phyloP scores from a whole-genome alignment of 2,888 invertebrate species.

The Oxytorus armatus region DNA sequence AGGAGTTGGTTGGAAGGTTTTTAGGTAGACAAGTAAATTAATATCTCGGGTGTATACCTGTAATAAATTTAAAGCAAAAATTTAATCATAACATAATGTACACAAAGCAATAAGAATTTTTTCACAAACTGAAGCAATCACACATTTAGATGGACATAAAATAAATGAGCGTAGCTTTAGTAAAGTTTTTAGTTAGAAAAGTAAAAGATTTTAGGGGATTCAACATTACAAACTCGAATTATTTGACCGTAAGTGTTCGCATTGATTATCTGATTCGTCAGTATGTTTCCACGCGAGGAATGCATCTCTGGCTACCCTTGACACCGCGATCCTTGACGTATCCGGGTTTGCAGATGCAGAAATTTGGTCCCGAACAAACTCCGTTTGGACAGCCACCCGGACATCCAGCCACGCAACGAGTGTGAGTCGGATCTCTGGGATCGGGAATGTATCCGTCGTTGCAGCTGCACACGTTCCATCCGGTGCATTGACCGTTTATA shows the following conservation, averaged over 20 bases:
- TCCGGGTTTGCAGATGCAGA: slow-evolving; percentile 90
- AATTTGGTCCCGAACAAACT: slow-evolving; percentile 89
- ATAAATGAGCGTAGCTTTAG: too few relatives aligned
- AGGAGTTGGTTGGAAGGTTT: slow-evolving; percentile 5
- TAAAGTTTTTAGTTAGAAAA: too few relatives aligned
- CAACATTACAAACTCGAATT: background rate
- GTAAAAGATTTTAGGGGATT: too few relatives aligned
- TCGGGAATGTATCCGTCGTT: slow-evolving; percentile 84
- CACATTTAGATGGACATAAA: too few relatives aligned
- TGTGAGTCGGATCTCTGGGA: slow-evolving; percentile 70
- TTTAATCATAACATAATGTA: too few relatives aligned
- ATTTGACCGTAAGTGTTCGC: background rate
- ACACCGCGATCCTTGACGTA: slow-evolving; percentile 87
- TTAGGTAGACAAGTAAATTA: background rate
- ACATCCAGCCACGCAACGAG: slow-evolving; percentile 87
- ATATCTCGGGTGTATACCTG: background rate
- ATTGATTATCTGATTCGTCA: background rate
- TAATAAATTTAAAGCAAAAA: background rate
- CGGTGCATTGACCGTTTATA: slow-evolving; percentile 85
- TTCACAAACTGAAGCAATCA: too few relatives aligned
- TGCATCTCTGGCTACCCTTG: slow-evolving; percentile 88
- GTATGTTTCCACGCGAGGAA: slow-evolving; percentile 83
- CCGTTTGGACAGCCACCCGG: slow-evolving; percentile 91
- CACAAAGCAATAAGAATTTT: too few relatives aligned
- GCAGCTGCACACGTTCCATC: slow-evolving; percentile 82